These are phyloP conservation scores for Phycodurus eques DNA, from an alignment of 2,113 vertebrate genomes.

Conservation along the genomic window DNA sequence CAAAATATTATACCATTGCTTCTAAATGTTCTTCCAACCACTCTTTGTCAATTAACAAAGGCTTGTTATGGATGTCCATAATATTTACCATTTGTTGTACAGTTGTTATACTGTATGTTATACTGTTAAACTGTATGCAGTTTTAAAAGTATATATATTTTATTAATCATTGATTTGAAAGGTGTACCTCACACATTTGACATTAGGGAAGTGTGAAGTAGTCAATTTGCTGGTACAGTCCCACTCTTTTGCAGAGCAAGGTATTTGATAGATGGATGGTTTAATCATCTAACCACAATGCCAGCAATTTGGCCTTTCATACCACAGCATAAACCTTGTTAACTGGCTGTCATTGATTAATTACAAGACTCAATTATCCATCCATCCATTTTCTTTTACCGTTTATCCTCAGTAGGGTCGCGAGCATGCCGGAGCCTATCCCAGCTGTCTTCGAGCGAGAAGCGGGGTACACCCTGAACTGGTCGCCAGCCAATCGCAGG, in stretches of 20 bases:
- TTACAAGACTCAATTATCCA: conserved; percentile 47
- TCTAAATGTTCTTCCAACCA: neutral
- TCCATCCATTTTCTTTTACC: too few species aligned
- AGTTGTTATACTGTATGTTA: too few species aligned
- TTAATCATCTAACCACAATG: conserved; percentile 63
- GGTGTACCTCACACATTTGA: neutral
- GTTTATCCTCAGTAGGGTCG: too few species aligned
- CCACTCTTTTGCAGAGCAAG: conserved; percentile 28
- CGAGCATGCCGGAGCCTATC: too few species aligned
- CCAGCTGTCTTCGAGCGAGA: too few species aligned
- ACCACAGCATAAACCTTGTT: conserved; percentile 43
- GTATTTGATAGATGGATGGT: conserved; percentile 64
- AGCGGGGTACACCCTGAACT: too few species aligned
- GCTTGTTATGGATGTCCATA: neutral
- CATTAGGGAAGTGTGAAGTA: neutral
- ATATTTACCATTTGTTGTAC: neutral
- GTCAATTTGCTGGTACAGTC: conserved; percentile 19
- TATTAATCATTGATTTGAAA: neutral
- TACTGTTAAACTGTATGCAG: too few species aligned
- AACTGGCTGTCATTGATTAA: conserved; percentile 59
- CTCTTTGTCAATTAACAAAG: neutral
- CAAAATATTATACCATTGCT: neutral
- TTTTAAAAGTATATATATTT: too few species aligned
- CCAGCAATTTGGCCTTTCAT: conserved; percentile 43
- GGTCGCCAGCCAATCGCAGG: too few species aligned